Evolutionary conservation across 2,888 invertebrate genomes (phyloP).

Genomic region (Netelia melanura): DNA sequence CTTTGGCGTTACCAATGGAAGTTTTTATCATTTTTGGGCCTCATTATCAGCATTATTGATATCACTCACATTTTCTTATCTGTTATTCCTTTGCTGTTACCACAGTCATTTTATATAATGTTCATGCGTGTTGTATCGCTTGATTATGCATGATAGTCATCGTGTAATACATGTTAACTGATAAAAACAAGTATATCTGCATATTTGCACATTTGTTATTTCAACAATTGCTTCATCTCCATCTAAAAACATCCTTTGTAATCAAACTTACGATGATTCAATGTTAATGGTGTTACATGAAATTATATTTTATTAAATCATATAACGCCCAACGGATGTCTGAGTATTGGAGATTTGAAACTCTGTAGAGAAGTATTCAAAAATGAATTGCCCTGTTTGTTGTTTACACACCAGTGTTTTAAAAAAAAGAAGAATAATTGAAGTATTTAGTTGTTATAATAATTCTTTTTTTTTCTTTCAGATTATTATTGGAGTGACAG

Average conservation of each 20-base stretch:
- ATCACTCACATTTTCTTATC: neutral
- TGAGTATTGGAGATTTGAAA: too few relatives aligned
- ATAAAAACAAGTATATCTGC: neutral
- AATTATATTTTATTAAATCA: too few relatives aligned
- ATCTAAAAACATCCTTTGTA: too few relatives aligned
- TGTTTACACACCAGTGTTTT: too few relatives aligned
- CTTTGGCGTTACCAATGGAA: neutral
- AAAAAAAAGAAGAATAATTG: neutral
- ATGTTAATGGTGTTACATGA: too few relatives aligned
- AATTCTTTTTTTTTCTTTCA: conserved; percentile 28
- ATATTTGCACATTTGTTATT: too few relatives aligned
- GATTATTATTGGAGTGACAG: neutral
- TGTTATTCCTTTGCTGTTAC: neutral
- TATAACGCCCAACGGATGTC: too few relatives aligned
- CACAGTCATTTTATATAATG: conserved; percentile 6
- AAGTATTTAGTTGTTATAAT: neutral
- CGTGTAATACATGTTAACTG: neutral
- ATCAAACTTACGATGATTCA: too few relatives aligned
- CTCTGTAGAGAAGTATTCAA: too few relatives aligned
- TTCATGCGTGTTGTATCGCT: neutral
- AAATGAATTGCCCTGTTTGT: too few relatives aligned
- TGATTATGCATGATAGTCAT: neutral
- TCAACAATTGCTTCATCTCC: too few relatives aligned
- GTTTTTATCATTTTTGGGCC: neutral
- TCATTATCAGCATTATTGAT: neutral